Evolutionary conservation across 2,888 invertebrate genomes (phyloP), one percentile per base, ranked within the genome.

Genomic region (Dryococelus australis): DNA sequence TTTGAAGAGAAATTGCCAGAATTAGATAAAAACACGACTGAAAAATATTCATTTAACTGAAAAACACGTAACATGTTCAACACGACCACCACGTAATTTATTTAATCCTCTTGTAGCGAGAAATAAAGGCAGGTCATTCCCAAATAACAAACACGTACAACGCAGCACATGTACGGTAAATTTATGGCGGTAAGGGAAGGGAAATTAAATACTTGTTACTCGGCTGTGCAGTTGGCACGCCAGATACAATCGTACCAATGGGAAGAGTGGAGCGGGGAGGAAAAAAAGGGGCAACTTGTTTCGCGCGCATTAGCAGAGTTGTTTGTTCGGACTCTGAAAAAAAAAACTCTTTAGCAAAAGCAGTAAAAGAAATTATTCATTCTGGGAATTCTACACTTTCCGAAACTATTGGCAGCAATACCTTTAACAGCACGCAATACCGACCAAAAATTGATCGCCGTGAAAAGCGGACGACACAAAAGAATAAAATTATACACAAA

Each of bases 141-240:
- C 65, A 8, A 65, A 65, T 65, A 65, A n/a, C 65, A n/a, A 65
- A 65, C 65, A n/a, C 8, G 65, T 47, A 47, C 47, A 47, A 47
- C 65, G n/a, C 65, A 65, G 65, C 65, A 65, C 65, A 65, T 65
- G 65, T 65, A 65, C 65, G n/a, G 65, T 65, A 65, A 65, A 65
- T 65, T 65, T 65, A 65, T n/a, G 65, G 12, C n/a, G n/a, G 0
- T n/a, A 8, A 20, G 65, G n/a, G 65, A 24, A 65, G 24, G 65
- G 24, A 65, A 65, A 65, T 65, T 65, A 65, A 65, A 65, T 65
- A 65, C 20, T 10, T 65, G 65, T 65, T 65, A 65, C n/a, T 65
- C 24, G 65, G 65, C 65, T 16, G 65, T 65, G 65, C 65, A 65
- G 65, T 65, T 65, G 65, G 65, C 65, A 65, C 65, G 65, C 65